These are phyloP conservation scores for Lepidotrigona ventralis DNA, from an alignment of 1,140 invertebrate species.

Conservation along the genomic window DNA sequence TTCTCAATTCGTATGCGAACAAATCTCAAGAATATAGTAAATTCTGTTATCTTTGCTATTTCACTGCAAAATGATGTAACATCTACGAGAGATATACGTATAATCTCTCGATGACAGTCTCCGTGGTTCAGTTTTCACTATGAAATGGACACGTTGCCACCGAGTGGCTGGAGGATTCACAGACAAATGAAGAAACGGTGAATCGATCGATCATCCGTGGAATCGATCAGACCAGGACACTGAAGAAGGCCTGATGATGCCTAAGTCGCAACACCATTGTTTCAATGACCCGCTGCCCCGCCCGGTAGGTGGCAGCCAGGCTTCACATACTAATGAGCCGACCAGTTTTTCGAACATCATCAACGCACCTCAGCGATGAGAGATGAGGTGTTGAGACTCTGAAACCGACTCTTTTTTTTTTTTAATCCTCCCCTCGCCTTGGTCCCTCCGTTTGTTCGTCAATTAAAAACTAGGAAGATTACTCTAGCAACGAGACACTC, in stretches of 20 bases:
- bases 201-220: slow-evolving; percentile 61
- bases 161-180: no score
- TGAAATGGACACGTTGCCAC: not conserved
- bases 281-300: slow-evolving; percentile 68
- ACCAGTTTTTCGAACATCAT: slow-evolving; percentile 67
- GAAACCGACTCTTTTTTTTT: slow-evolving; percentile 41
- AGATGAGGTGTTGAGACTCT: slow-evolving; percentile 62
- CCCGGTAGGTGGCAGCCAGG: slow-evolving; percentile 68
- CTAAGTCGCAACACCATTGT: slow-evolving; percentile 70
- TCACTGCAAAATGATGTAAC: no score
- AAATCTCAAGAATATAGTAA: no score
- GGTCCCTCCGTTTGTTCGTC: not conserved
- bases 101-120: no score
- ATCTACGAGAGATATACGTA: no score
- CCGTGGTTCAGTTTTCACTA: no score
- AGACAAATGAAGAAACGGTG: not conserved
- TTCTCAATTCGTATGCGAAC: no score
- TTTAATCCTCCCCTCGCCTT: slow-evolving; percentile 14
- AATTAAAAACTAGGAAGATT: not conserved
- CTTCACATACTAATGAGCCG: slow-evolving; percentile 68
- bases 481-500: not conserved
- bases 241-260: slow-evolving; percentile 59
- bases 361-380: slow-evolving; percentile 51
- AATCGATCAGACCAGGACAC: slow-evolving; percentile 59
- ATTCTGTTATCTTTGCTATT: no score